Evolutionary conservation across 2,113 vertebrate genomes (phyloP).

Genomic region (Brachypodius melanocephalos): DNA sequence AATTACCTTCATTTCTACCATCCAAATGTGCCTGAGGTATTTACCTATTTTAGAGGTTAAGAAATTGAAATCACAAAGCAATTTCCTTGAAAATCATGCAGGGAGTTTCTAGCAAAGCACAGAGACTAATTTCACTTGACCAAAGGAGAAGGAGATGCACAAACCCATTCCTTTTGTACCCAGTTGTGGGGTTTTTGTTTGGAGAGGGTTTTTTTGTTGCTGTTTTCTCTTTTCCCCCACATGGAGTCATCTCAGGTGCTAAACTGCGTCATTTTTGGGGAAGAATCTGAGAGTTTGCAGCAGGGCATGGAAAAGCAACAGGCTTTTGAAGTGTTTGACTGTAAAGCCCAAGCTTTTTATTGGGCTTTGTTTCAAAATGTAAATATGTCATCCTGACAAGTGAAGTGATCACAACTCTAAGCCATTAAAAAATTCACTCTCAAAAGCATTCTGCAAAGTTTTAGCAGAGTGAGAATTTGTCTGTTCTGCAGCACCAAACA

Average conservation of each 20-base stretch:
- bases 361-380: background rate
- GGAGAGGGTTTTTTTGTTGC: accelerated
- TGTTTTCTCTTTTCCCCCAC: background rate
- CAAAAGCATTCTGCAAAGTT: background rate
- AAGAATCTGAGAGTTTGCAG: background rate
- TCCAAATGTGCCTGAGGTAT: background rate
- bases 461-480: background rate
- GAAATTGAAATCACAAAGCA: background rate
- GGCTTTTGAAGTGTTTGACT: background rate
- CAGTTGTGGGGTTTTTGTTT: background rate
- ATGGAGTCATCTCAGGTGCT: background rate
- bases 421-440: background rate
- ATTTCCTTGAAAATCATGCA: background rate
- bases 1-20: background rate
- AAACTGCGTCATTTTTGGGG: background rate
- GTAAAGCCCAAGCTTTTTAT: background rate
- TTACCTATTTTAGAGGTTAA: background rate
- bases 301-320: background rate
- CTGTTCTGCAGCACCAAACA: background rate
- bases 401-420: background rate
- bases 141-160: background rate
- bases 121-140: background rate
- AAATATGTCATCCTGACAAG: background rate
- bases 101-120: background rate
- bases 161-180: background rate